phyloP scores from a whole-genome alignment of 2,888 invertebrate genomes.

The Agonopterix alstromeriana region DNA sequence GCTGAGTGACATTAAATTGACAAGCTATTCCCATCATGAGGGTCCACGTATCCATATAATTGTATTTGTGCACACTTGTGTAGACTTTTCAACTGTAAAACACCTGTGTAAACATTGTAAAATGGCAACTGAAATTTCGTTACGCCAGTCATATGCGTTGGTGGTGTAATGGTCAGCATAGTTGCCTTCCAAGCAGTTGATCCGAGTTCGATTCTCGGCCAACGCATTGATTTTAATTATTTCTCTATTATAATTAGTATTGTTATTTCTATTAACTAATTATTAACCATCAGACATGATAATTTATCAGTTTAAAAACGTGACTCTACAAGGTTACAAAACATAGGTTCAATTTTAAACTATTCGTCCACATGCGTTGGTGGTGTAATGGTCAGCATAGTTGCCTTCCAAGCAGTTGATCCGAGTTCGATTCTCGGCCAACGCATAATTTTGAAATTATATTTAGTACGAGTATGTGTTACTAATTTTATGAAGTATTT shows the following conservation, averaged over 20 bases:
- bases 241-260: background rate
- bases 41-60: too few species aligned
- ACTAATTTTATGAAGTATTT: too few species aligned
- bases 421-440: constrained; percentile 49
- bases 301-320: too few species aligned
- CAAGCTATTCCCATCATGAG: too few species aligned
- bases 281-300: too few species aligned
- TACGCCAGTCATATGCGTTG: constrained; percentile 38
- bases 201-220: constrained; percentile 75
- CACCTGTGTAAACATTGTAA: background rate
- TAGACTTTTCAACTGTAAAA: background rate
- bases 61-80: too few species aligned
- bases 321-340: too few species aligned
- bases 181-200: constrained; percentile 77
- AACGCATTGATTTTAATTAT: constrained; percentile 18
- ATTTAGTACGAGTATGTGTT: too few species aligned
- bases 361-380: constrained; percentile 29
- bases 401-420: constrained; percentile 58
- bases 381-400: constrained; percentile 56
- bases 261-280: background rate
- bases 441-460: too few species aligned
- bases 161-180: constrained; percentile 77
- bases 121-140: background rate
- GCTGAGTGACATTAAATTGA: too few species aligned
- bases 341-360: too few species aligned